Conservation (phyloP, 2,113 vertebrate species). For the Grammomys dolichurus region DNA sequence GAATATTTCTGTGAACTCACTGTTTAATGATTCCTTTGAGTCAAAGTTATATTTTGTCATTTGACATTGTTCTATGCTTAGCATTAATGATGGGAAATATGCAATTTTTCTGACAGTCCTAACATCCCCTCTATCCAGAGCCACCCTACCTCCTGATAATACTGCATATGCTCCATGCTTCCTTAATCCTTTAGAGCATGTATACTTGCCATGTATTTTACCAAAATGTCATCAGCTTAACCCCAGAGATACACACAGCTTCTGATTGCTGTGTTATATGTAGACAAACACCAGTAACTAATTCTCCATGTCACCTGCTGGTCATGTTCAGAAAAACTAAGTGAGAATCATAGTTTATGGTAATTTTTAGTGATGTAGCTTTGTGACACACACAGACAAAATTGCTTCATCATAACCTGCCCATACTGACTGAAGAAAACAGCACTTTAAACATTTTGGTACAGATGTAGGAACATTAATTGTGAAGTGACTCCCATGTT, state of each 20-base stretch:
- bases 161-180: background rate
- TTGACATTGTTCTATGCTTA: background rate
- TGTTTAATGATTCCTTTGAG: background rate
- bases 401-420: background rate
- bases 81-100: background rate
- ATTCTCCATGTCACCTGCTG: background rate
- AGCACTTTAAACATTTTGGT: background rate
- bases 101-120: background rate
- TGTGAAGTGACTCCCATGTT: background rate
- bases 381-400: background rate
- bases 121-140: background rate
- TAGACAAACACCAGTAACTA: background rate
- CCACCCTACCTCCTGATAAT: background rate
- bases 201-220: background rate
- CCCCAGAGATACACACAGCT: background rate
- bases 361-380: background rate
- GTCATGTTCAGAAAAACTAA: background rate
- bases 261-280: background rate
- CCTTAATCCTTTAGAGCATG: background rate
- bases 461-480: constrained; percentile 48
- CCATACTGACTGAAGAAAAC: background rate
- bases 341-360: background rate
- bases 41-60: background rate
- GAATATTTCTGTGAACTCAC: background rate
- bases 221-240: background rate